A percentile compares a stretch with the other conserved stretches of the same genome.
Conservation (phyloP, 2,797 vertebrate species). For the Takifugu ocellatus region DNA sequence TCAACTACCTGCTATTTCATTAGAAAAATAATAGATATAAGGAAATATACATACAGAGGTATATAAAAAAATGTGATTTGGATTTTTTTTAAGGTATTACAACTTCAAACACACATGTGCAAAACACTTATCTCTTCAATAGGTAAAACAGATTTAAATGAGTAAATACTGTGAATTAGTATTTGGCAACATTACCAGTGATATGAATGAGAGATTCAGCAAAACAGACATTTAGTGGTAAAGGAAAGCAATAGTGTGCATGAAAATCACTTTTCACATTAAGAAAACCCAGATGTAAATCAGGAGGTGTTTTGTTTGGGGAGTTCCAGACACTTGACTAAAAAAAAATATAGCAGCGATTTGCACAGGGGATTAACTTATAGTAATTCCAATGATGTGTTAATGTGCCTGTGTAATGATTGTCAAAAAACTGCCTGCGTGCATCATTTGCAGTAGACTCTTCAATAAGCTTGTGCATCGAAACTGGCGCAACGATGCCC, state of each 20-base stretch:
- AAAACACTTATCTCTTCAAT: no score
- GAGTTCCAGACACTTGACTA: background rate
- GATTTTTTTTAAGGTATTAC: background rate
- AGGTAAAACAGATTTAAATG: no score
- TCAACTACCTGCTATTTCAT: constrained; percentile 12
- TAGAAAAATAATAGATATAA: constrained; percentile 10
- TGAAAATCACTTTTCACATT: constrained; percentile 21
- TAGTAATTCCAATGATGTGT: constrained; percentile 3
- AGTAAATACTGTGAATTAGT: no score
- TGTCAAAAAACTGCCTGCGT: constrained; percentile 10
- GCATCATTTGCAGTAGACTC: constrained; percentile 18
- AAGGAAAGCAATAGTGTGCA: constrained; percentile 5
- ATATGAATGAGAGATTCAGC: background rate
- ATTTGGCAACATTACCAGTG: background rate
- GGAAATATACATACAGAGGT: constrained; percentile 21
- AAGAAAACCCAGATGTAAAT: constrained; percentile 17
- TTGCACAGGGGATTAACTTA: constrained; percentile 1
- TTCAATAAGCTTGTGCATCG: constrained; percentile 15
- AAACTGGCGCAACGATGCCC: constrained; percentile 49
- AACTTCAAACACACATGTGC: no score
- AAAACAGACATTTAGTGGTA: constrained; percentile 2
- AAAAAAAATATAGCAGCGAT: background rate
- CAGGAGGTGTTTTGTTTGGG: constrained; percentile 1
- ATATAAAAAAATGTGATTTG: constrained; percentile 15
- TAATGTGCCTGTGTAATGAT: constrained; percentile 5